Percentiles rank a stretch among this genome's conserved stretches.
Conservation (phyloP, 2,888 invertebrate species). For the Phaonia tiefii region DNA sequence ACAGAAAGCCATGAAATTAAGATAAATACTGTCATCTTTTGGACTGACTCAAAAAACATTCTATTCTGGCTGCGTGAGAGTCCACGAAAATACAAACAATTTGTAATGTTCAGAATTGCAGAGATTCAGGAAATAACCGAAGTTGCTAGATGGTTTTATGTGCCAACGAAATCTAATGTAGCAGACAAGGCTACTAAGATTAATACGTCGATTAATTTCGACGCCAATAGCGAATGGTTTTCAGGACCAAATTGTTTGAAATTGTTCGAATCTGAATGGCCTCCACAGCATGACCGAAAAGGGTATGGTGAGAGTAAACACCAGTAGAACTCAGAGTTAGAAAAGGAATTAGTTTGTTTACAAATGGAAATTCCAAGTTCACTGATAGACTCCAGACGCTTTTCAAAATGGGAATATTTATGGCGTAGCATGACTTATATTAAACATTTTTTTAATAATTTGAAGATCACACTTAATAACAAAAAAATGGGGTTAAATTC, state of each 20-base stretch:
- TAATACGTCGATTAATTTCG: slow-evolving; percentile 46
- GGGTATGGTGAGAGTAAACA: slow-evolving; percentile 1
- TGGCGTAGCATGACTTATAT: not conserved
- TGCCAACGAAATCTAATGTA: slow-evolving; percentile 61
- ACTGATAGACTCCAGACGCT: too few species aligned
- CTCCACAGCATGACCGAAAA: slow-evolving; percentile 26
- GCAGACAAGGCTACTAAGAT: slow-evolving; percentile 66
- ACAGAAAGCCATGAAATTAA: slow-evolving; percentile 28
- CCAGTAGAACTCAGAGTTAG: not conserved
- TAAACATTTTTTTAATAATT: not conserved
- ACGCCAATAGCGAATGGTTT: slow-evolving; percentile 46
- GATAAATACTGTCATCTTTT: slow-evolving; percentile 31
- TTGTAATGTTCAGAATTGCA: slow-evolving; percentile 61
- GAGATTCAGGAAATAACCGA: slow-evolving; percentile 63
- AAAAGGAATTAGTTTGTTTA: too few species aligned
- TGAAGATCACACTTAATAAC: not conserved
- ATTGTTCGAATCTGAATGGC: too few species aligned
- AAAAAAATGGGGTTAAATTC: too few species aligned
- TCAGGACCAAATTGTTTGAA: slow-evolving; percentile 61
- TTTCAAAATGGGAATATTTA: not conserved
- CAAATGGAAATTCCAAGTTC: too few species aligned
- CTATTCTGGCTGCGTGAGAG: too few species aligned
- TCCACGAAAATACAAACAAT: too few species aligned
- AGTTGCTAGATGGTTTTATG: slow-evolving; percentile 39
- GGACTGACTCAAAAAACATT: slow-evolving; percentile 58